These are phyloP conservation scores for Melolontha melolontha DNA, from an alignment of 2,888 invertebrate species.

Conservation along the genomic window DNA sequence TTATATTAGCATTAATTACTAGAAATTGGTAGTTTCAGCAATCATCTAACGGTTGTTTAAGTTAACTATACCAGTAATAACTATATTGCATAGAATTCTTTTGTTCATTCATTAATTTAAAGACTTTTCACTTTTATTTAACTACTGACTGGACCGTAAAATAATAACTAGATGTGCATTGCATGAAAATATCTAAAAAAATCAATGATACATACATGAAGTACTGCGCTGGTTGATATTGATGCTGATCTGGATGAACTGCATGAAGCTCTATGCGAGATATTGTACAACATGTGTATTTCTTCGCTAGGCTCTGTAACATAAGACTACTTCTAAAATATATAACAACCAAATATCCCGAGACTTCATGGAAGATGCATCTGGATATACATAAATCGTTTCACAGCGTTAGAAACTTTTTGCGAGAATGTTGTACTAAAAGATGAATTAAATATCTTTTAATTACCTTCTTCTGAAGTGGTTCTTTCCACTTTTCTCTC, in stretches of 20 bases:
- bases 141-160: no score
- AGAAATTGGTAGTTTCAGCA: no score
- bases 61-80: no score
- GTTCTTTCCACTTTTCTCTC: conserved; percentile 49
- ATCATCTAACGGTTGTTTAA: no score
- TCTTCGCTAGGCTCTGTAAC: conserved; percentile 53
- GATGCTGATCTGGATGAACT: conserved; percentile 62
- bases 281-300: conserved; percentile 53
- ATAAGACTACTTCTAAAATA: background rate
- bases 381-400: background rate
- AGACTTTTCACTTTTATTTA: no score
- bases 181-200: background rate
- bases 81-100: no score
- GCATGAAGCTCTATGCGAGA: conserved; percentile 59
- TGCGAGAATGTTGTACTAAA: no score
- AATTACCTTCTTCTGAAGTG: conserved; percentile 44
- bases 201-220: conserved; percentile 54
- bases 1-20: no score
- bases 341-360: background rate
- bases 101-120: no score
- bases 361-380: background rate
- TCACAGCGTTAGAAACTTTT: no score
- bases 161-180: no score
- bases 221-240: conserved; percentile 59
- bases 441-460: no score